Base-by-base conservation (phyloP, 2,113 vertebrate genomes). In the Ivindomyrus marchei region DNA sequence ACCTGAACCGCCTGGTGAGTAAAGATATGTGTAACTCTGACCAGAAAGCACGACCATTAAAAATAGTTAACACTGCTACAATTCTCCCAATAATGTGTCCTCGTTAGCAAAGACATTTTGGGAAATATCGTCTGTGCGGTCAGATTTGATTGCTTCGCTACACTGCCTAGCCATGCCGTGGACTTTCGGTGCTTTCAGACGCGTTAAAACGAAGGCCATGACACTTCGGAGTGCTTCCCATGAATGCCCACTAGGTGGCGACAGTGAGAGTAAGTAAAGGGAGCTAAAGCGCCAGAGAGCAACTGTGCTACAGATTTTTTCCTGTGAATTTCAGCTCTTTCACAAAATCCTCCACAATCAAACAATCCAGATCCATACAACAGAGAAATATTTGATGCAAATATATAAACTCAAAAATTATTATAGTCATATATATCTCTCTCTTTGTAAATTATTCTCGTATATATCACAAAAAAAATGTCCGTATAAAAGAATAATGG, bases 391-490 rank as follows among this genome's bases (percentile, higher is more conserved):
- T 89, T 66, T 45, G 80, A 91, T 86, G 89, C 56, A 93, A 90
- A 90, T 83, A 85, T 90, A 90, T 87, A 89, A 89, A 88, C 39
- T 77, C 56, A 89, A 88, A 42, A 8, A 85, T 85, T 45, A 89
- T 36, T 45, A 89, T 91, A 89, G 88, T 56, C 89, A 24, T 87
- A 88, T 91, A 90, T 91, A 90, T 66, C 62, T 74, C 3, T 70
- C 50, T 90, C 62, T 49, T 19, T 89, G 27, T 70, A n/a, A 27
- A 89, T 70, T 58, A 88, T 87, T 56, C 39, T 87, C 90, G n/a
- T 47, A 89, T 90, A 89, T 89, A 58, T 90, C 88, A 90, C 66
- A 46, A 90, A 92, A 90, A 47, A 91, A 50, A 53, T n/a, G 74
- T 80, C 74, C 2, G 6, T 80, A 80, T 27, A 84, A 45, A 77